These are phyloP conservation scores for Tenthredo livida DNA, from an alignment of 2,888 invertebrate genomes.

Conservation along the genomic window DNA sequence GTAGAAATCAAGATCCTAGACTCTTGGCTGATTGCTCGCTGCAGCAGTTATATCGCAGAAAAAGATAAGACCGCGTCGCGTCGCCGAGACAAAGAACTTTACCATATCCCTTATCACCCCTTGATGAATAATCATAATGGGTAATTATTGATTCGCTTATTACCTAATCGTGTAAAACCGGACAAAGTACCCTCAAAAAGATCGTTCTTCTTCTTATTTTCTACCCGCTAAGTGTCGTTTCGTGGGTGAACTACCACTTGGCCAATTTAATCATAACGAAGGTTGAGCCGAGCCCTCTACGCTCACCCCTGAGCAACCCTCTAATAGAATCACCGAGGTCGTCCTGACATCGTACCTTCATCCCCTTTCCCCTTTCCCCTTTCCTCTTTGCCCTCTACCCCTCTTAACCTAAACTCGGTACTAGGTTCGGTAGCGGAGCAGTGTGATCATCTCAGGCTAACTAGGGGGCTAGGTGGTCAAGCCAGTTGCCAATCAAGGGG, in stretches of 20 bases:
- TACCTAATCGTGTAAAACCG: neutral
- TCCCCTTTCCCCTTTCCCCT: slow-evolving; percentile 1
- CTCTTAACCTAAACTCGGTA: slow-evolving; percentile 15
- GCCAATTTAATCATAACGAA: slow-evolving; percentile 51
- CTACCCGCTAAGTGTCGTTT: slow-evolving; percentile 39
- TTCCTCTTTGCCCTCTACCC: neutral
- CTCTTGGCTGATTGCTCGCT: neutral
- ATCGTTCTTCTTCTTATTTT: neutral
- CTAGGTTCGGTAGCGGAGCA: slow-evolving; percentile 30
- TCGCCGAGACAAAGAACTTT: neutral
- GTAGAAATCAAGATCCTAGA: slow-evolving; percentile 27
- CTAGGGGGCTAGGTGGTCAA: slow-evolving; percentile 53
- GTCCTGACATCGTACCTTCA: slow-evolving; percentile 40
- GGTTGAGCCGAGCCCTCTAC: slow-evolving; percentile 33
- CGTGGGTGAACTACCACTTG: slow-evolving; percentile 36
- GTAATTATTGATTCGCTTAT: neutral
- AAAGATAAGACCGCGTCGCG: neutral
- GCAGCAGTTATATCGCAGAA: neutral
- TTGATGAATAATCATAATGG: neutral
- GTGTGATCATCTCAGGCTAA: slow-evolving; percentile 54
- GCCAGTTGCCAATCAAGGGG: slow-evolving; percentile 53
- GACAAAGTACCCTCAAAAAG: neutral
- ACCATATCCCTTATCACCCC: neutral
- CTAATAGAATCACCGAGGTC: slow-evolving; percentile 54
- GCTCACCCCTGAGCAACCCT: slow-evolving; percentile 38